Evolutionary conservation across 2,797 vertebrate genomes (phyloP).

Genomic region (Linurgus olivaceus): DNA sequence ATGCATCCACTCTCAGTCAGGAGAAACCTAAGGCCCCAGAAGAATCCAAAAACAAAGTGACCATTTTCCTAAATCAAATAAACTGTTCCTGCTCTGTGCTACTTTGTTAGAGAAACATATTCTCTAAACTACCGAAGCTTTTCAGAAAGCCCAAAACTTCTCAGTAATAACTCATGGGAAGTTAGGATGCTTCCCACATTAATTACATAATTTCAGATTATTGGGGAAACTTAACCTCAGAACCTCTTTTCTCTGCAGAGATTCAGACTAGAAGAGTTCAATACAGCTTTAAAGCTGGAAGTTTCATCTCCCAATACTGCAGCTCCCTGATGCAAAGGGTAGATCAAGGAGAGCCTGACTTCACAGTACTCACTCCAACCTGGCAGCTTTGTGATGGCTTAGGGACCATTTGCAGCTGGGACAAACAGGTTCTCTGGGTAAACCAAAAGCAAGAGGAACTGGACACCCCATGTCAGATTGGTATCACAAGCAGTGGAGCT

Average conservation of each 20-base stretch:
- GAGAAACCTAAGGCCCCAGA: neutral
- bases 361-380: neutral
- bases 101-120: neutral
- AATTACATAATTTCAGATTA: neutral
- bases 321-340: neutral
- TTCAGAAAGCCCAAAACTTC: neutral
- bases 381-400: neutral
- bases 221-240: neutral
- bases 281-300: neutral
- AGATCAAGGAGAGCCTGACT: neutral
- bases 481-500: neutral
- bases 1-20: neutral
- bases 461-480: neutral
- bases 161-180: rapidly evolving
- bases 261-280: neutral
- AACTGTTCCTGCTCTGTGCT: neutral
- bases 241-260: neutral
- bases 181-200: neutral
- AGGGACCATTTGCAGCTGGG: neutral
- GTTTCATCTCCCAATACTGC: rapidly evolving
- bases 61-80: neutral
- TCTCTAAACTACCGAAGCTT: neutral
- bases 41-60: neutral
- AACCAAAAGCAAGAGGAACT: neutral
- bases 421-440: neutral